Base-by-base conservation (phyloP, 2,888 invertebrate genomes). In the Hylaea fasciaria region DNA sequence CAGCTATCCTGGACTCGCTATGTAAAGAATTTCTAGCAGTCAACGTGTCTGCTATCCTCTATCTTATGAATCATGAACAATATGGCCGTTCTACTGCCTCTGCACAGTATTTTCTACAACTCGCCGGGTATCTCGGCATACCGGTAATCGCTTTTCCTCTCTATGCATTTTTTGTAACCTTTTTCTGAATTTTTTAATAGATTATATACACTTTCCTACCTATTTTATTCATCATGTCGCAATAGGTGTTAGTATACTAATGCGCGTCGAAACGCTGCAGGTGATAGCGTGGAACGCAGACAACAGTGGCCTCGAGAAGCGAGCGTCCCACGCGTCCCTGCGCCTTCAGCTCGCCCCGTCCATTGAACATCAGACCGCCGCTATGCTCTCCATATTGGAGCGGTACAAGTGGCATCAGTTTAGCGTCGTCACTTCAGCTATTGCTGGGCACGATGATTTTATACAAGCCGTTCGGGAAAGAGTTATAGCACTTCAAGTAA, bases 261-360 rank as follows among this genome's bases (percentile, higher is more conserved):
- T 28, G 54, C 43, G 43, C 32, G 63, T 51, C 10, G 53, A 32
- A 39, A 47, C 43, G 62, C 32, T 61, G 49, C 74, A 91, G 75
- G 98, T 98, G 53, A 97, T 98, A 74, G 97, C 98, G 9, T 99
- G 98, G 98, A 98, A 98, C 89, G 98, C 98, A 9, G 98, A 99
- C 87, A 98, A 98, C 89, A 97, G 98, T 41, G 98, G 98, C 40
- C 93, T 98, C 61, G 94, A 94, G 77, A 92, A 94, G 67, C 88
- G 95, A 68, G 97, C 97, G 41, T 97, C 97, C 28, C 97, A 97
- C 86, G 97, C 97, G 51, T 97, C 97, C 62, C 93, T 98, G 76
- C 97, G 97, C 79, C 94, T 98, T 69, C 99, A 99, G 89, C 93
- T 99, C 85, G 99, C 99, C 57, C 99, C 99, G 65, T 98, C 98